These are phyloP conservation scores for Carassius gibelio DNA, from an alignment of 2,113 vertebrate genomes.

Conservation along the genomic window DNA sequence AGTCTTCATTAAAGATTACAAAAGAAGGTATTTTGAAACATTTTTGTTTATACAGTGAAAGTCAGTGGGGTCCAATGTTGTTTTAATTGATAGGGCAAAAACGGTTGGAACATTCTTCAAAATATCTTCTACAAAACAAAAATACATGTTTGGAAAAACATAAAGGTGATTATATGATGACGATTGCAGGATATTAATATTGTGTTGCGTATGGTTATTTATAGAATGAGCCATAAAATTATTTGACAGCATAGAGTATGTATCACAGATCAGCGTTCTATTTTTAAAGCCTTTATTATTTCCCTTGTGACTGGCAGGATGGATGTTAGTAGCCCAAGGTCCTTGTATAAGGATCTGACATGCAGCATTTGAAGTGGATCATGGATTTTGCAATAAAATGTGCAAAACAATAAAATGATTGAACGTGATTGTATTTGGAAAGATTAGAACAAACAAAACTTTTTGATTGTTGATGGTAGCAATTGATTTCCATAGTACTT, in stretches of 20 bases:
- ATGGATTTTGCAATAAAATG: too few relatives aligned
- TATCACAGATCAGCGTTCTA: slow-evolving; percentile 21
- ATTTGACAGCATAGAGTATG: not conserved
- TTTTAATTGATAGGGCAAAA: too few relatives aligned
- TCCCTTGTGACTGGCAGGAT: slow-evolving; percentile 23
- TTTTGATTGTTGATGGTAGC: too few relatives aligned
- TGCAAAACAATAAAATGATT: not conserved
- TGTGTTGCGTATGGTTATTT: not conserved
- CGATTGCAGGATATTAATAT: not conserved
- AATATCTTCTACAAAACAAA: too few relatives aligned
- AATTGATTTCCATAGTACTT: too few relatives aligned
- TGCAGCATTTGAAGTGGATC: not conserved
- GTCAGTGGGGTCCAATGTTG: too few relatives aligned
- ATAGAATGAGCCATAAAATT: not conserved
- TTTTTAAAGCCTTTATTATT: slow-evolving; percentile 27
- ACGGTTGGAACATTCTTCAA: too few relatives aligned
- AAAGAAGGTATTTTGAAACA: not conserved
- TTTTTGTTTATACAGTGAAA: not conserved
- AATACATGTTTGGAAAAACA: too few relatives aligned
- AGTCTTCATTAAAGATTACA: not conserved
- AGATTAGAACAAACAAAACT: not conserved
- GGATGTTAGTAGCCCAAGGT: not conserved
- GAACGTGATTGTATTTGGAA: not conserved
- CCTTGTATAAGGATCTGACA: not conserved
- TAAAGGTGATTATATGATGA: not conserved